Percentiles rank a stretch among this genome's conserved stretches.
Evolutionary conservation across 1,140 invertebrate genomes (phyloP).

Genomic region (Drosophila tropicalis): DNA sequence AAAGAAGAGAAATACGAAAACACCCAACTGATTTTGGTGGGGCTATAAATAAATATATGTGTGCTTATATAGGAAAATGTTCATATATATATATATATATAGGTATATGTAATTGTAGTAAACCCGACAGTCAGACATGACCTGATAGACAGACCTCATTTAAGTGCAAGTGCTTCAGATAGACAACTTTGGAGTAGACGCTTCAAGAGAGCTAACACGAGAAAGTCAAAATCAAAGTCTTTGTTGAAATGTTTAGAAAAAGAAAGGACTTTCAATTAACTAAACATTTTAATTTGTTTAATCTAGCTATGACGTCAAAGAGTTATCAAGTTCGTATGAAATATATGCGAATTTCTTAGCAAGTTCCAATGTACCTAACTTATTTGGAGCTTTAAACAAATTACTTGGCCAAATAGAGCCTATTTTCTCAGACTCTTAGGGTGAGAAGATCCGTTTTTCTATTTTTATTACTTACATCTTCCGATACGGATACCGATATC

Average conservation of each 20-base stretch:
- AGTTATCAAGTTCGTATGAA: slow-evolving; percentile 4
- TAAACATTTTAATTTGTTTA: neutral
- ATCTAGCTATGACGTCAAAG: neutral
- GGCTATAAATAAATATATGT: slow-evolving; percentile 9
- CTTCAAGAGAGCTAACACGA: neutral
- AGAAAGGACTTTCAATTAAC: neutral
- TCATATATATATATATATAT: neutral
- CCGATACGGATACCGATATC: slow-evolving; percentile 67
- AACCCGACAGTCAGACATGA: neutral
- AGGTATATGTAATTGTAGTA: neutral
- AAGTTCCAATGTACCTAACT: neutral
- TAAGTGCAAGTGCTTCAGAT: slow-evolving; percentile 7
- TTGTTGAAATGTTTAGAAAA: slow-evolving; percentile 2
- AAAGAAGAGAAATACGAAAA: slow-evolving; percentile 6
- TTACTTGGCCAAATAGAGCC: neutral
- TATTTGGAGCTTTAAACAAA: neutral
- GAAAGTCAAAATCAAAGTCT: neutral
- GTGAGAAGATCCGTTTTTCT: too few relatives aligned
- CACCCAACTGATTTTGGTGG: slow-evolving; percentile 2
- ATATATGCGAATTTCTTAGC: neutral
- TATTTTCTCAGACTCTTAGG: too few relatives aligned
- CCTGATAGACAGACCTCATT: slow-evolving; percentile 11
- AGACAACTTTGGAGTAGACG: neutral
- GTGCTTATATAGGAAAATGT: slow-evolving; percentile 1
- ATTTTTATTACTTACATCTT: slow-evolving; percentile 70